Evolutionary conservation across 2,113 vertebrate genomes (phyloP), one percentile per base, ranked within the genome.

Genomic region (Passerina amoena): DNA sequence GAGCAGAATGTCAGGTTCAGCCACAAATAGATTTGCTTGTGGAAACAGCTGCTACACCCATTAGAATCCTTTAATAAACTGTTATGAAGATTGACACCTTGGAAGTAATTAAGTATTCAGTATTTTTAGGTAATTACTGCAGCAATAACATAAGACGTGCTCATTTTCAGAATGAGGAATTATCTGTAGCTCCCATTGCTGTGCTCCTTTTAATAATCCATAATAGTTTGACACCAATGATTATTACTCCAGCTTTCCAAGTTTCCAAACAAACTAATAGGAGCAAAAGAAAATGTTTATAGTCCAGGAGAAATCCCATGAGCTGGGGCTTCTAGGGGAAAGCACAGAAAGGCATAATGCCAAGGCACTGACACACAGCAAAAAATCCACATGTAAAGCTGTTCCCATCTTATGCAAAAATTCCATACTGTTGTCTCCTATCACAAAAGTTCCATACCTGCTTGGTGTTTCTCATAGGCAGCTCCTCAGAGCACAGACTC

Each of bases 11-110:
- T 93, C 93, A 90, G 71, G 75, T 90, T 97, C 93, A 95, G 66
- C 92, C 77, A 80, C 92, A 94, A 79, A 96, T 82, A 88, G 77
- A 93, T 96, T 85, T 92, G 85, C 89, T 75, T 60, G 68, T 96
- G 90, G 92, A 86, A 97, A 94, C 96, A 98, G 96, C 97, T 98
- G 97, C 42, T 94, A 78, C 94, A 95, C 92, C 97, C 97, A 96
- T 97, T 96, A 97, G 91, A 97, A 93, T 97, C 94, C 96, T 95
- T 96, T 97, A 97, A 98, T 97, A 97, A 91, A 94, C 50, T 4
- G 72, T 96, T 98, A 98, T 97, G 96, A 98, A 98, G 97, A 98
- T 92, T 98, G 98, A 98, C 97, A 98, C 91, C 80, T 97, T 95
- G 86, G 92, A 98, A 98, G 94, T 97, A 98, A 98, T 98, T 98